Evolutionary conservation across 1,140 invertebrate species (phyloP), one percentile per base, ranked within the genome.

Genomic region (Bombus soroeensis): DNA sequence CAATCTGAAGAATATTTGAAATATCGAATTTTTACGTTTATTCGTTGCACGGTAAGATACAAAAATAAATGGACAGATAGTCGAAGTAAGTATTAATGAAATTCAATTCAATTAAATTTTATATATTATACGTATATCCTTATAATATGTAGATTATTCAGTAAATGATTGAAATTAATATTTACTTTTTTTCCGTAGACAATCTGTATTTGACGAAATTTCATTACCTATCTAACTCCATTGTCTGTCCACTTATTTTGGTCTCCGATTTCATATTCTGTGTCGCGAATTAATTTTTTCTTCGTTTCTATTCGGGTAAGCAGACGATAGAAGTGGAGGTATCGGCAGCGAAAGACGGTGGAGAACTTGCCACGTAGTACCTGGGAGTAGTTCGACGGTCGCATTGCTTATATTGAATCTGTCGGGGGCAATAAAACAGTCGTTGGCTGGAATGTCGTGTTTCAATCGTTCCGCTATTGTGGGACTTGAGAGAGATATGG

Each of bases 401-500:
- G 75, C 53, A 75, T 83, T 77, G 80, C 70, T 74, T 85, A 57
- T 89, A 89, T 87, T 64, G 83, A 81, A 75, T 70, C 89, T 78
- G 68, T 66, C 41, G 85, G 47, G 66, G 62, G 47, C 82, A 92
- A 91, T 91, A 91, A 92, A 92, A 92, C 75, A 86, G 73, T 85
- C 82, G 80, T 28, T 59, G n/a, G 28, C 25, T 83, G 91, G 87
- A 91, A 92, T 89, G 87, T 90, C 87, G 87, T 64, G 85, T 91
- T 91, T 90, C 91, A 91, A 92, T 92, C 89, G 86, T 91, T 89
- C 74, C 74, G 73, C 59, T 85, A 91, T 90, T 88, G 89, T 88
- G 85, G 88, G 76, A 77, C 83, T 85, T 76, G 80, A 83, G 75
- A 66, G 80, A 89, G 75, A 74, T 77, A 86, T 41, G 66, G 59